phyloP scores from a whole-genome alignment of 1,140 invertebrate genomes.

The Bombus ignitus region DNA sequence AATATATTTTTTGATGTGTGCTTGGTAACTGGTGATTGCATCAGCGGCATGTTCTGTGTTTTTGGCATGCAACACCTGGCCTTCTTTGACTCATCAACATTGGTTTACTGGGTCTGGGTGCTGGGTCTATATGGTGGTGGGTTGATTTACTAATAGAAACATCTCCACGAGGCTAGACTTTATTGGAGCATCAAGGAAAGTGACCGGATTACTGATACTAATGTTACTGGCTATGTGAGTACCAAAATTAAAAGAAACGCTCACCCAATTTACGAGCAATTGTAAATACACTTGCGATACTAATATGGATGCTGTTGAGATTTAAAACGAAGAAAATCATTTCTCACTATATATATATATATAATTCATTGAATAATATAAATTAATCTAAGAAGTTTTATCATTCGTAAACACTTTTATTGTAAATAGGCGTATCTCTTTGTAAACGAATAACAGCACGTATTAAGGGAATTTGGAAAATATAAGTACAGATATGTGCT shows the following conservation, averaged over 20 bases:
- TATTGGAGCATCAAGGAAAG: conserved; percentile 84
- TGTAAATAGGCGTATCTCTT: conserved; percentile 23
- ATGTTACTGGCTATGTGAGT: conserved; percentile 79
- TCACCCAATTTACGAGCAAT: conserved; percentile 33
- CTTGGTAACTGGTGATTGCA: conserved; percentile 80
- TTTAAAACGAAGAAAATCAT: not conserved
- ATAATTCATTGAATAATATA: not conserved
- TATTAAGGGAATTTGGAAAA: conserved; percentile 7
- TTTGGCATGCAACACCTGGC: conserved; percentile 77
- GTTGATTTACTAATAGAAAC: conserved; percentile 85
- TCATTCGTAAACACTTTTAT: not conserved
- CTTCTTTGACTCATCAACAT: conserved; percentile 75
- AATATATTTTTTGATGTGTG: conserved; percentile 72
- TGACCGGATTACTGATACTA: conserved; percentile 78
- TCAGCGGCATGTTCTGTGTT: conserved; percentile 82
- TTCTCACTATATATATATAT: not conserved
- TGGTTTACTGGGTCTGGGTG: conserved; percentile 74
- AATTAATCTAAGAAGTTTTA: not conserved
- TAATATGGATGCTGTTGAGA: conserved; percentile 9
- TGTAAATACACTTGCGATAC: conserved; percentile 49
- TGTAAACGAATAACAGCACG: conserved; percentile 41
- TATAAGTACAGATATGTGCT: not conserved
- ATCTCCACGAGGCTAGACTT: conserved; percentile 85
- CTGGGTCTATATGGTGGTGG: conserved; percentile 81
- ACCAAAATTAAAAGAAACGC: conserved; percentile 54